A percentile compares a stretch with the other conserved stretches of the same genome.
Conservation (phyloP, 2,888 invertebrate species). For the Philereme vetulata region DNA sequence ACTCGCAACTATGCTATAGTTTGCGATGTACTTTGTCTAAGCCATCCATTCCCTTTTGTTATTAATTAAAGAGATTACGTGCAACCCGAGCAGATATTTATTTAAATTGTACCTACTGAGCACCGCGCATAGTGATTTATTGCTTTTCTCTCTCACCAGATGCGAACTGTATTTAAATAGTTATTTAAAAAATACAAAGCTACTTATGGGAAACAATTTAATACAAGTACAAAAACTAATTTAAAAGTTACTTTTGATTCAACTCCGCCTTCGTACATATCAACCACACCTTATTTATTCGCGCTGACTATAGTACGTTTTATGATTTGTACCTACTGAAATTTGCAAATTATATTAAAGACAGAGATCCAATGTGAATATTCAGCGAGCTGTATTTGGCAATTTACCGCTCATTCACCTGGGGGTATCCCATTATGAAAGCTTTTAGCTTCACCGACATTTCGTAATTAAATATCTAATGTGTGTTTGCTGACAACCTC, state of each 20-base stretch:
- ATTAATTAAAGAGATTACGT: too few species aligned
- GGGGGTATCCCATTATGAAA: slow-evolving; percentile 45
- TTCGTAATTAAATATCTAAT: slow-evolving; percentile 29
- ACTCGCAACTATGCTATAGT: too few species aligned
- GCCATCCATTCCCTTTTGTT: too few species aligned
- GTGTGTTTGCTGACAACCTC: slow-evolving; percentile 14
- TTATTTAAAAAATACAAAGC: too few species aligned
- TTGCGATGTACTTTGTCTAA: too few species aligned
- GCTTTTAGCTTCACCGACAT: slow-evolving; percentile 38
- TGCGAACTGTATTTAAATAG: too few species aligned
- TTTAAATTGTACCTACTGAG: too few species aligned
- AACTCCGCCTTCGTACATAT: background rate
- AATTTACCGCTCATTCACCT: slow-evolving; percentile 50
- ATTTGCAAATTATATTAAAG: slow-evolving; percentile 38
- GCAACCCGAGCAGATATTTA: too few species aligned
- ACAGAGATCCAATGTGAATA: slow-evolving; percentile 37
- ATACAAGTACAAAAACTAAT: background rate
- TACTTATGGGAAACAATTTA: too few species aligned
- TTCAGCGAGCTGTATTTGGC: slow-evolving; percentile 44
- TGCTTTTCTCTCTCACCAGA: too few species aligned
- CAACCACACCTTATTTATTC: slow-evolving; percentile 8
- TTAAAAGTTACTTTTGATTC: background rate
- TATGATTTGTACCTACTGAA: slow-evolving; percentile 19
- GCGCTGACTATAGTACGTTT: slow-evolving; percentile 26
- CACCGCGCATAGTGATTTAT: too few species aligned